Evolutionary conservation across 1,140 invertebrate species (phyloP), one percentile per base, ranked within the genome.

Genomic region (Rhyzopertha dominica): DNA sequence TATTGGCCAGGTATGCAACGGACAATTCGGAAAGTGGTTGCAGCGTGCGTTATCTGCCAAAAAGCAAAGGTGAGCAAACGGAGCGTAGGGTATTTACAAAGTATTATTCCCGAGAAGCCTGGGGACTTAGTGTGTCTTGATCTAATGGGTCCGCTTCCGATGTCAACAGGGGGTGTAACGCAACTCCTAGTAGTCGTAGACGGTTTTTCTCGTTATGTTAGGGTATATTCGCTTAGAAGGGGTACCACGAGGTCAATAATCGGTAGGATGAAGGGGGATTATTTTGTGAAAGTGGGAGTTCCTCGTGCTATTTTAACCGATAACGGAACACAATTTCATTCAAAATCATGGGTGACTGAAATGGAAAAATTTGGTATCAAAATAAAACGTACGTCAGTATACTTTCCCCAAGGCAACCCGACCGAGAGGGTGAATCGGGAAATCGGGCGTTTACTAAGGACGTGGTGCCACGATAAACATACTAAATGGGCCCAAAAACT

Each of bases 391-490:
- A 42, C 39, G n/a, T 36, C 29, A 12, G 28, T 42, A 10, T 42
- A 42, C 17, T 42, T 14, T 19, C 39, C 39, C 4, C 39, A 42
- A 12, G 28, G 28, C n/a, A 42, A 42, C 19, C 25, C 25, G 4
- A 42, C 39, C 8, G 39, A 42, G 18, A 13, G 28, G 1, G 24
- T 10, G 3, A 42, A 42, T 42, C 28, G 39, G 17, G 24, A 25
- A 12, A 32, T 40, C n/a, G 37, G 39, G 29, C 13, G 24, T 4
- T 3, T 42, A 9, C 31, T 42, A 17, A 23, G 39, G n/a, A 5
- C 25, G 13, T 30, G 28, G 7, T 42, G 39, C 31, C 28, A 41
- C 31, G 10, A 7, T 28, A n/a, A 28, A 8, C 37, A 40, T 14
- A 12, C 20, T 12, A 40, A 40, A 14, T 40, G 37, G 37, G 26